Percentiles rank a stretch among this genome's conserved stretches.
Evolutionary conservation across 2,888 invertebrate genomes (phyloP).

Genomic region (Mesopsocus fuscifrons): DNA sequence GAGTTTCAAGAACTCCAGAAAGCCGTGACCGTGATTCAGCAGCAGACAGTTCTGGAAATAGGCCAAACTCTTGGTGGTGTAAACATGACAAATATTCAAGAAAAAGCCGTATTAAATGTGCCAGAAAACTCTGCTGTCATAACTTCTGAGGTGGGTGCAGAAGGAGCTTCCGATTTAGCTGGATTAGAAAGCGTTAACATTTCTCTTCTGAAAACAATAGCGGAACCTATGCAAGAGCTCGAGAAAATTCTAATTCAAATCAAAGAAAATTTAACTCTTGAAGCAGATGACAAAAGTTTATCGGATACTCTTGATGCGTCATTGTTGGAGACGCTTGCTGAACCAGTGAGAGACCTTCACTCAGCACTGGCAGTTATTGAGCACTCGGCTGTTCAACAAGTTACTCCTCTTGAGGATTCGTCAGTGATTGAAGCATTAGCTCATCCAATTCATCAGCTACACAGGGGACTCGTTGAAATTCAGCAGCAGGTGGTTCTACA

Average conservation of each 20-base stretch:
- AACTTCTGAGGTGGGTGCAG: neutral
- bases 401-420: constrained; percentile 6
- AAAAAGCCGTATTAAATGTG: too few relatives aligned
- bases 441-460: constrained; percentile 23
- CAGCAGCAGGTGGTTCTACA: constrained; percentile 20
- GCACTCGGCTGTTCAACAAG: constrained; percentile 10
- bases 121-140: neutral
- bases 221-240: constrained; percentile 19
- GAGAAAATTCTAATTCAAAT: constrained; percentile 20
- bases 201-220: constrained; percentile 11
- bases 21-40: constrained; percentile 10
- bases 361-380: constrained; percentile 15
- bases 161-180: constrained; percentile 21
- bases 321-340: constrained; percentile 18
- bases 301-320: constrained; percentile 12
- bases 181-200: constrained; percentile 20
- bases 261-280: constrained; percentile 18
- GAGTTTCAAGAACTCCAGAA: constrained; percentile 14
- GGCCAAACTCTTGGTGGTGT: neutral
- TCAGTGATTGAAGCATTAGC: constrained; percentile 19
- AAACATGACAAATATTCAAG: constrained; percentile 6
- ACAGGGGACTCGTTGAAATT: constrained; percentile 21
- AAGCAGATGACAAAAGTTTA: constrained; percentile 12
- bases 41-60: constrained; percentile 11
- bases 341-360: constrained; percentile 20